Evolutionary conservation across 2,888 invertebrate genomes (phyloP).

Genomic region (Achlya flavicornis): DNA sequence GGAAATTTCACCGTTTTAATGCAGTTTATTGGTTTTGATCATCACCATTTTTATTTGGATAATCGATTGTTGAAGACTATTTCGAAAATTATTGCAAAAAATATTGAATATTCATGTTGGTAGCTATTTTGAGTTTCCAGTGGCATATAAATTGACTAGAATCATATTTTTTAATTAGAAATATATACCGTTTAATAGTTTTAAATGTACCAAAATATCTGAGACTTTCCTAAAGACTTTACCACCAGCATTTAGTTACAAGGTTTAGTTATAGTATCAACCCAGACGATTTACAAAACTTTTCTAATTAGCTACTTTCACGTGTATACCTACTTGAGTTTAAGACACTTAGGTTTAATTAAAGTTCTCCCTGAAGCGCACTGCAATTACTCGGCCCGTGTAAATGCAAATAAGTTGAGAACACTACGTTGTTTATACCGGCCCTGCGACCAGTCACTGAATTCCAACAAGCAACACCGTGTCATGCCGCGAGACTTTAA

Average conservation of each 20-base stretch:
- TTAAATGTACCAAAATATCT: neutral
- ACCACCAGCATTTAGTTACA: constrained; percentile 6
- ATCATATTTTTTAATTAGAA: neutral
- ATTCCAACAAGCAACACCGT: constrained; percentile 44
- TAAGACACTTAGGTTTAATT: constrained; percentile 79
- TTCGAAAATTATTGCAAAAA: constrained; percentile 1
- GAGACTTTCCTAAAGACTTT: neutral
- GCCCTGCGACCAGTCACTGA: constrained; percentile 49
- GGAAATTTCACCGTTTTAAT: constrained; percentile 44
- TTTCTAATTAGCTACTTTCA: constrained; percentile 74
- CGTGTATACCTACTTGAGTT: constrained; percentile 70
- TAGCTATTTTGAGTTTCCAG: neutral
- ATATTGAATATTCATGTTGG: neutral
- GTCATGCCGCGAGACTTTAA: constrained; percentile 25
- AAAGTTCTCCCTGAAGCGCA: constrained; percentile 80
- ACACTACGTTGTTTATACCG: constrained; percentile 72
- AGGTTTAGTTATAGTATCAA: constrained; percentile 14
- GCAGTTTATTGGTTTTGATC: constrained; percentile 22
- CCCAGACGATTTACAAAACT: constrained; percentile 65
- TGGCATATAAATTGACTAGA: neutral
- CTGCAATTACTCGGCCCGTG: constrained; percentile 81
- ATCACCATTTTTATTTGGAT: constrained; percentile 29
- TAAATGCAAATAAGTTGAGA: constrained; percentile 82
- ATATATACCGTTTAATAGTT: neutral
- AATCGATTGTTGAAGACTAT: constrained; percentile 17